These are phyloP conservation scores for Psittacula derbiana DNA, from an alignment of 2,797 vertebrate genomes.

Conservation along the genomic window DNA sequence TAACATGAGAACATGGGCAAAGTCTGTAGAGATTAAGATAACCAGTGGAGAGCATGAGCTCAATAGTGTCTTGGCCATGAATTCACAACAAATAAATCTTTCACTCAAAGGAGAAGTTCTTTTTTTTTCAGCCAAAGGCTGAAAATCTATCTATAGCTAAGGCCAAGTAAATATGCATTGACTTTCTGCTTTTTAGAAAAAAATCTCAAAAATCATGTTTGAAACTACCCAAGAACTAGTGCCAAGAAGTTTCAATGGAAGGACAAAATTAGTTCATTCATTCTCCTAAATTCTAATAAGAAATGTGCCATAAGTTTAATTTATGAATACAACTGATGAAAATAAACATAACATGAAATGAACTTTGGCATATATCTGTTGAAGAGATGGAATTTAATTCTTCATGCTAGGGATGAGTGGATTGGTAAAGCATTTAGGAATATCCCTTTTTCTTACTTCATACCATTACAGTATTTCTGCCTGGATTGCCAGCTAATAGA, in stretches of 20 bases:
- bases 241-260: neutral
- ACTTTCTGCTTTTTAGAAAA: neutral
- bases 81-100: neutral
- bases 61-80: neutral
- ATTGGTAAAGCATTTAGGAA: constrained; percentile 14
- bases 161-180: neutral
- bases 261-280: neutral
- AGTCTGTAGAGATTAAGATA: neutral
- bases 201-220: neutral
- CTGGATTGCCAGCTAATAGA: neutral
- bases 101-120: neutral
- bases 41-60: neutral
- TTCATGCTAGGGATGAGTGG: neutral
- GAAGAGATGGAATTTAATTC: neutral
- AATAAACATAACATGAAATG: neutral
- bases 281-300: constrained; percentile 13
- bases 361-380: neutral
- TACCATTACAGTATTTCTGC: neutral
- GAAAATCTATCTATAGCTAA: constrained; percentile 5
- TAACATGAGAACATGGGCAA: neutral
- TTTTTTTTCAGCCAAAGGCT: neutral
- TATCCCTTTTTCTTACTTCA: constrained; percentile 16
- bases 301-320: neutral
- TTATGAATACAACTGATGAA: neutral
- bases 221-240: neutral